Base-by-base conservation (phyloP, 2,797 vertebrate genomes). In the Phyllotis vaccarum region DNA sequence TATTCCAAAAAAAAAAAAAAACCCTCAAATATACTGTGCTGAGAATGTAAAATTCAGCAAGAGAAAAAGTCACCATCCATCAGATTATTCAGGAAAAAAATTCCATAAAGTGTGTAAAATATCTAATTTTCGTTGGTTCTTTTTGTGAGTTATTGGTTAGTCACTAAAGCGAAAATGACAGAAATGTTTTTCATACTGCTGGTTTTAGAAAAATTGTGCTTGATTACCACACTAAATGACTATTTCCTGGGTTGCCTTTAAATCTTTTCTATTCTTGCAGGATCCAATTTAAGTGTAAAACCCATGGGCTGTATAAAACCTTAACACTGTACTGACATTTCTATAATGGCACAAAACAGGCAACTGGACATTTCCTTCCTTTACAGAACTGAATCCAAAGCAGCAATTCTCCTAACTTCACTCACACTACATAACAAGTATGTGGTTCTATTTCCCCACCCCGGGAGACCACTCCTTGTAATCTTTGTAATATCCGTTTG, bases 271-370 rank as follows among this genome's bases (percentile, higher is more conserved):
- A 74, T 93, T 94, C 88, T 94, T 96, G 12, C 58, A 92, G 54
- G 60, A 93, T 95, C 37, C 60, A 97, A 90, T 95, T 97, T 90
- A 96, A 96, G 76, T 87, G 93, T 87, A 89, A 97, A 93, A 89
- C 31, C 46, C 62, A 86, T 52, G 86, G 49, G 58, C 75, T 95
- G 40, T 75, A 95, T 95, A 96, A 97, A 97, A 89, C 80, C 91
- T 95, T 95, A 96, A 88, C 94, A 90, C 21, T 49, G 16, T 80
- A 81, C 66, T 95, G 92, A 89, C 81, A 95, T 95, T 96, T 95
- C 85, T 97, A 37, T 91, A 93, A 96, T 37, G 0, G 0, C 54
- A 91, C 34, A 90, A 94, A 68, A 94, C 52, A 58, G 19, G 24
- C 22, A 95, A 95, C 68, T 34, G 89, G 46, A 0, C 6, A 96